Percentiles rank a stretch among this genome's conserved stretches.
phyloP scores from a whole-genome alignment of 2,113 vertebrate species.

The Strix aluco region DNA sequence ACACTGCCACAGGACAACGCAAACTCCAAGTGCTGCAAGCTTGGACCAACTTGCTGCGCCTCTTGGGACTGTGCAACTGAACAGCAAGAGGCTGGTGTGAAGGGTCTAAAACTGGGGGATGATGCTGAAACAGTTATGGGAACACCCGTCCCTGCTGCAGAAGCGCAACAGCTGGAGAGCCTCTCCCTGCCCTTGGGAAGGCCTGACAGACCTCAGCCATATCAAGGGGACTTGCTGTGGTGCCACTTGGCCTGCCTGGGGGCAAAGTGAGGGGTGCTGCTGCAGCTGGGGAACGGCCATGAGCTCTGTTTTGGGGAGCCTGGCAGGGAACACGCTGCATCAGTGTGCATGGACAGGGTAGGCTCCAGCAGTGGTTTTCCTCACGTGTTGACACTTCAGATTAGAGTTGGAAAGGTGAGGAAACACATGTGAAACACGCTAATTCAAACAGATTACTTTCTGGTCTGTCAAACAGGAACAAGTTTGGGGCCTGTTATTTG shows the following conservation, averaged over 20 bases:
- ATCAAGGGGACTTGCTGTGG: neutral
- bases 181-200: neutral
- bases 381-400: constrained; percentile 49
- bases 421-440: neutral
- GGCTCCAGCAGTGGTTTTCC: neutral
- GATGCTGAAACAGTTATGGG: neutral
- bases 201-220: accelerated
- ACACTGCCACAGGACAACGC: accelerated
- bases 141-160: neutral
- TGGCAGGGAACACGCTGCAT: neutral
- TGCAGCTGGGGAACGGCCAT: neutral
- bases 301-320: neutral
- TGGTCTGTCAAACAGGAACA: constrained; percentile 23
- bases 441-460: constrained; percentile 52
- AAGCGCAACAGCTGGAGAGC: neutral
- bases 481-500: constrained; percentile 18
- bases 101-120: neutral
- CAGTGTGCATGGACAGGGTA: neutral
- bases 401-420: constrained; percentile 37
- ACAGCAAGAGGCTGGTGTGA: neutral
- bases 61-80: neutral
- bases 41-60: neutral
- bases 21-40: neutral
- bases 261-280: neutral
- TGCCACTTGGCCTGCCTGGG: neutral